phyloP scores from a whole-genome alignment of 2,797 vertebrate species.

The Brachyalestes nurse region DNA sequence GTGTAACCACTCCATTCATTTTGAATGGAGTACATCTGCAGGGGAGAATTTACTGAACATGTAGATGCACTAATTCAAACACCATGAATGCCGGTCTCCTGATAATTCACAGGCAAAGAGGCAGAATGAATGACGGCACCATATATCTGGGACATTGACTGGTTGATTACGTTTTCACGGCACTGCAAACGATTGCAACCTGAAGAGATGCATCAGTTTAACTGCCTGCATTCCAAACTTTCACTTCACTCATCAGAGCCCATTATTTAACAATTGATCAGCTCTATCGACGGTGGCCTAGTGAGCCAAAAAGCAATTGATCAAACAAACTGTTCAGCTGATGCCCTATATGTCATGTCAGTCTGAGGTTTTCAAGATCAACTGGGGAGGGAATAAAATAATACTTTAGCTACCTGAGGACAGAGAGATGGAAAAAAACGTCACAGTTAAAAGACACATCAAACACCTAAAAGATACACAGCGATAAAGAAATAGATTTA shows the following conservation, averaged over 20 bases:
- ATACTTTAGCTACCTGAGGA: slow-evolving; percentile 46
- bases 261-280: slow-evolving; percentile 62
- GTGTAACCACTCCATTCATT: slow-evolving; percentile 39
- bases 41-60: slow-evolving; percentile 47
- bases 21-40: slow-evolving; percentile 49
- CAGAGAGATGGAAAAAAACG: slow-evolving; percentile 41
- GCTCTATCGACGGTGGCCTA: slow-evolving; percentile 45
- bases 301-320: slow-evolving; percentile 60
- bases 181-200: slow-evolving; percentile 41
- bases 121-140: slow-evolving; percentile 45
- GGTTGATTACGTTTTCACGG: slow-evolving; percentile 31
- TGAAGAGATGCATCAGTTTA: slow-evolving; percentile 56
- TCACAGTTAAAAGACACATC: not conserved
- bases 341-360: slow-evolving; percentile 58
- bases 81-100: slow-evolving; percentile 13
- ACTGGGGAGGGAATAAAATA: slow-evolving; percentile 27
- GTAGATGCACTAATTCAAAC: slow-evolving; percentile 47
- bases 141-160: slow-evolving; percentile 38
- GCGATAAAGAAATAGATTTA: not conserved
- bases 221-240: slow-evolving; percentile 59
- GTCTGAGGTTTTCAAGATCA: slow-evolving; percentile 39
- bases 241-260: slow-evolving; percentile 53
- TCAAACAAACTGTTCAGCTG: slow-evolving; percentile 61
- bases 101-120: slow-evolving; percentile 48
- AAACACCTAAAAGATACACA: not conserved